These are phyloP conservation scores for Microplitis deprimator DNA, from an alignment of 2,888 invertebrate genomes.

Conservation along the genomic window DNA sequence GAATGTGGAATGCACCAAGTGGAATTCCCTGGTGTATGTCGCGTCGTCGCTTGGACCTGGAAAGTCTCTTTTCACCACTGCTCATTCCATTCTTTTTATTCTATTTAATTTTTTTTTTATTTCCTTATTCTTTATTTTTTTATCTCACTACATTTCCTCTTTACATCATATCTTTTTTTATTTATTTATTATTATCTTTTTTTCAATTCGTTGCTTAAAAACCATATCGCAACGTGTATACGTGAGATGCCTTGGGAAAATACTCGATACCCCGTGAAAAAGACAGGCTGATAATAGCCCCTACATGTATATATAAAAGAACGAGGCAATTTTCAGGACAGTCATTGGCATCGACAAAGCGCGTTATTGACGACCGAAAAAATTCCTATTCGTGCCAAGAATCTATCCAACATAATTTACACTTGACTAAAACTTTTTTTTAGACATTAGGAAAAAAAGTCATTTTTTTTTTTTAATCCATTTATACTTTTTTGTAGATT, in stretches of 20 bases:
- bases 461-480: not conserved
- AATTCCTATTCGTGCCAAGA: slow-evolving; percentile 9
- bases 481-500: not conserved
- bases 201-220: slow-evolving; percentile 49
- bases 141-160: not conserved
- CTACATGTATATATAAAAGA: slow-evolving; percentile 9
- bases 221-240: slow-evolving; percentile 56
- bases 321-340: slow-evolving; percentile 16
- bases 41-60: not conserved
- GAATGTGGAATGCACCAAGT: slow-evolving; percentile 15
- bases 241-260: slow-evolving; percentile 58
- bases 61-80: not conserved
- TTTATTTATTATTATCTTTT: slow-evolving; percentile 5
- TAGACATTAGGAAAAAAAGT: not conserved
- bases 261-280: slow-evolving; percentile 17
- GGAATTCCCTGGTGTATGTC: slow-evolving; percentile 19
- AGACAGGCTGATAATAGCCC: slow-evolving; percentile 3
- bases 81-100: not conserved
- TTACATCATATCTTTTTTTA: not conserved
- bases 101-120: not conserved
- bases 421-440: not conserved
- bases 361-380: slow-evolving; percentile 18
- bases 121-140: not conserved
- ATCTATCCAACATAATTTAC: slow-evolving; percentile 8
- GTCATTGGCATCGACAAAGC: slow-evolving; percentile 20